These are phyloP conservation scores for Micrasema longulum DNA, from an alignment of 1,140 invertebrate species.

Conservation along the genomic window DNA sequence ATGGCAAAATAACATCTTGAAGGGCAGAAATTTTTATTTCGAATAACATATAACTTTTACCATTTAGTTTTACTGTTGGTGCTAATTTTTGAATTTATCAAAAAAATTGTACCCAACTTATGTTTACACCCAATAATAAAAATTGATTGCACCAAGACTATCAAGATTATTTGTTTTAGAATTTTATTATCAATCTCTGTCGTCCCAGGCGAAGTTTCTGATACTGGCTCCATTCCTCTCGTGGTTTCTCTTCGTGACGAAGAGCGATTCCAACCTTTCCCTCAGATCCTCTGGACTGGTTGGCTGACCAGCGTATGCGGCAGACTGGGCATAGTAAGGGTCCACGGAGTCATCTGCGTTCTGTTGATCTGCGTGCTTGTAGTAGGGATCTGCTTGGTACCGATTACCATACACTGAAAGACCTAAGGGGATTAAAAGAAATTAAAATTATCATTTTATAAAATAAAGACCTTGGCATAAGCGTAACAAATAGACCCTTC, in stretches of 20 bases:
- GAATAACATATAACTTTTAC: too few relatives aligned
- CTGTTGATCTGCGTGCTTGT: slow-evolving; percentile 34
- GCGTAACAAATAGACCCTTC: too few relatives aligned
- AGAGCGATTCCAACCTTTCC: slow-evolving; percentile 63
- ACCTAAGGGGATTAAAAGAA: slow-evolving; percentile 24
- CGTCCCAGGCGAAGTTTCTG: slow-evolving; percentile 70
- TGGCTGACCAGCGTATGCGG: slow-evolving; percentile 51
- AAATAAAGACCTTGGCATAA: too few relatives aligned
- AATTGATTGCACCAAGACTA: background rate
- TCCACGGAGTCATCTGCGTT: slow-evolving; percentile 37
- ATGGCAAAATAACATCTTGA: too few relatives aligned
- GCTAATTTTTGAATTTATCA: too few relatives aligned
- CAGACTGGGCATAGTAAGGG: slow-evolving; percentile 46
- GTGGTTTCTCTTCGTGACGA: slow-evolving; percentile 63
- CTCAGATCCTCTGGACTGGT: slow-evolving; percentile 64
- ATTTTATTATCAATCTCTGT: slow-evolving; percentile 53
- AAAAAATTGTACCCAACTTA: background rate
- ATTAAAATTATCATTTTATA: too few relatives aligned
- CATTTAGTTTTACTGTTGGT: too few relatives aligned
- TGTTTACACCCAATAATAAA: background rate
- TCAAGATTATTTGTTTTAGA: background rate
- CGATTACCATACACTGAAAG: slow-evolving; percentile 48
- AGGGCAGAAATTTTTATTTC: too few relatives aligned
- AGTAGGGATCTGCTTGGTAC: slow-evolving; percentile 45
- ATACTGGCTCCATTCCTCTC: slow-evolving; percentile 60